Evolutionary conservation across 2,888 invertebrate genomes (phyloP).

Genomic region (Muscina levida): DNA sequence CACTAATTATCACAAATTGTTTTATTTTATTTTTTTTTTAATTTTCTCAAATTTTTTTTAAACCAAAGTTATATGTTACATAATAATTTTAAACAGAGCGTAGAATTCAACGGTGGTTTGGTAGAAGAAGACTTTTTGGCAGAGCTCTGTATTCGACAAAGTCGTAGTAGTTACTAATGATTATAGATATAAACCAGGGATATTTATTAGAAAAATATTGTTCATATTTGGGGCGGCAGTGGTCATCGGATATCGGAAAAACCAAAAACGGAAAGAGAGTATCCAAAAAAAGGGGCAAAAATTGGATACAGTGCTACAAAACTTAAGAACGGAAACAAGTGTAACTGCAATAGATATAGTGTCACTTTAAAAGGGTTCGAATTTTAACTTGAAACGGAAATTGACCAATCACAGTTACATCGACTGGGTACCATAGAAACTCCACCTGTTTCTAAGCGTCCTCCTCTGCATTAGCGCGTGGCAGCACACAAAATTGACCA

Average conservation of each 20-base stretch:
- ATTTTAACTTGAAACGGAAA: constrained; percentile 71
- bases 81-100: not conserved
- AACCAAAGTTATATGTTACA: not conserved
- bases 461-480: not conserved
- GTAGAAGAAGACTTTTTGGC: constrained; percentile 40
- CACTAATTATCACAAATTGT: constrained; percentile 57
- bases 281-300: constrained; percentile 1
- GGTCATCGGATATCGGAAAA: constrained; percentile 24
- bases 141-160: constrained; percentile 44
- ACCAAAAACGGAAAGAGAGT: not conserved
- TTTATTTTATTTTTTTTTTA: not conserved
- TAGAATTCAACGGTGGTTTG: constrained; percentile 17
- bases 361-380: constrained; percentile 7
- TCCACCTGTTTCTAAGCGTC: constrained; percentile 57
- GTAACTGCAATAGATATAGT: not conserved
- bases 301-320: not conserved
- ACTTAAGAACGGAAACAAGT: not conserved
- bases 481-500: constrained; percentile 28
- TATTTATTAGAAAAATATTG: constrained; percentile 54
- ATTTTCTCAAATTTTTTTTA: not conserved
- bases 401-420: constrained; percentile 72
- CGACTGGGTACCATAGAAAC: constrained; percentile 46
- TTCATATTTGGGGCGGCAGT: no score
- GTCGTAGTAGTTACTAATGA: constrained; percentile 54
- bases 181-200: constrained; percentile 46